Evolutionary conservation across 2,113 vertebrate species (phyloP).

Genomic region (Cyprinodon brontotheroides): DNA sequence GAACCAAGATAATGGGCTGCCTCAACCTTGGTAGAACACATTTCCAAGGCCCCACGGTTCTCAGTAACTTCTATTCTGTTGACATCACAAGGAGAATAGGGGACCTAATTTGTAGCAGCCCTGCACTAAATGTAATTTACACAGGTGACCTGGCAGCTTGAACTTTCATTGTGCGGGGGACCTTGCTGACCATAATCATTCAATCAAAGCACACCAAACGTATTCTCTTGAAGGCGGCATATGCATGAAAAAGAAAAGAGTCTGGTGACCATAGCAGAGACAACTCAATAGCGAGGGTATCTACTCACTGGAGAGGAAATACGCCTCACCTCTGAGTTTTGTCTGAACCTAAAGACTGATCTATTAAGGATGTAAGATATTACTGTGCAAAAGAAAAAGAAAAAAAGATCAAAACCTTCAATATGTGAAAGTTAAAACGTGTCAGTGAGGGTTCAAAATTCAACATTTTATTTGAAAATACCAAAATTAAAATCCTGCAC

Average conservation of each 20-base stretch:
- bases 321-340: neutral
- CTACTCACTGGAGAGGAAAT: constrained; percentile 2
- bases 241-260: constrained; percentile 50
- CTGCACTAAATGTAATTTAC: constrained; percentile 71
- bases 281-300: neutral
- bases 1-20: constrained; percentile 57
- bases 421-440: neutral
- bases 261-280: constrained; percentile 34
- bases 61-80: constrained; percentile 63
- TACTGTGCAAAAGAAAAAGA: neutral
- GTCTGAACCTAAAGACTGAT: neutral
- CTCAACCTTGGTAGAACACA: constrained; percentile 55
- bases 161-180: constrained; percentile 62
- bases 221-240: constrained; percentile 35
- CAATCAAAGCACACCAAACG: constrained; percentile 59
- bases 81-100: constrained; percentile 70
- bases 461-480: too few relatives aligned
- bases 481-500: too few relatives aligned
- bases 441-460: neutral
- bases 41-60: constrained; percentile 52
- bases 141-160: constrained; percentile 62
- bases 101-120: constrained; percentile 63
- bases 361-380: neutral
- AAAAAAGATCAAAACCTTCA: neutral
- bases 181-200: constrained; percentile 62